A percentile compares a stretch with the other conserved stretches of the same genome.
These are phyloP conservation scores for Pollenia angustigena DNA, from an alignment of 2,888 invertebrate species.

Conservation along the genomic window DNA sequence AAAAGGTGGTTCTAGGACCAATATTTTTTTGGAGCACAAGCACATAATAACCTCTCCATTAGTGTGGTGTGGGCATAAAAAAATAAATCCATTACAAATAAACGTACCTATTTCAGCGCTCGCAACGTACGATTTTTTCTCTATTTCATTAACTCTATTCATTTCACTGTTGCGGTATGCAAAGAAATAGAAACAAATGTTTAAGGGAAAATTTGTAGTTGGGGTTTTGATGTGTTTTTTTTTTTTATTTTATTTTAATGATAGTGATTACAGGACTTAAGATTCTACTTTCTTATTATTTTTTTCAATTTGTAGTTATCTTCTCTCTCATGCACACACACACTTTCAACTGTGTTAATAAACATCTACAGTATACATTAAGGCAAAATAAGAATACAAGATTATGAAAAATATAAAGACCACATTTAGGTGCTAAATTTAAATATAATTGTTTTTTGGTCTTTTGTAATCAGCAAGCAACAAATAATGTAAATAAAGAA, in stretches of 20 bases:
- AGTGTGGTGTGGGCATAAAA: too few relatives aligned
- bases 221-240: too few relatives aligned
- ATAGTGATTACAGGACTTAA: slow-evolving; percentile 41
- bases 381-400: slow-evolving; percentile 28
- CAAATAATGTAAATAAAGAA: neutral
- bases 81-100: too few relatives aligned
- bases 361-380: slow-evolving; percentile 8
- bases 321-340: neutral
- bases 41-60: too few relatives aligned
- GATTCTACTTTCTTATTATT: slow-evolving; percentile 37
- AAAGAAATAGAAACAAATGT: too few relatives aligned
- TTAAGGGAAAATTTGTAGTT: too few relatives aligned
- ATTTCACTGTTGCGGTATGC: too few relatives aligned
- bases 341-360: neutral
- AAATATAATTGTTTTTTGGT: slow-evolving; percentile 16
- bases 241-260: slow-evolving; percentile 13
- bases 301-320: slow-evolving; percentile 36
- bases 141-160: too few relatives aligned
- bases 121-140: too few relatives aligned
- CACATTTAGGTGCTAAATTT: slow-evolving; percentile 46
- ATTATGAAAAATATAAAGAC: slow-evolving; percentile 5
- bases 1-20: too few relatives aligned
- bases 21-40: too few relatives aligned
- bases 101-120: too few relatives aligned
- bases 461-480: slow-evolving; percentile 8